A percentile compares a stretch with the other conserved stretches of the same genome.
Evolutionary conservation across 1,140 invertebrate genomes (phyloP).

Genomic region (Drosophila nigromelanica): DNA sequence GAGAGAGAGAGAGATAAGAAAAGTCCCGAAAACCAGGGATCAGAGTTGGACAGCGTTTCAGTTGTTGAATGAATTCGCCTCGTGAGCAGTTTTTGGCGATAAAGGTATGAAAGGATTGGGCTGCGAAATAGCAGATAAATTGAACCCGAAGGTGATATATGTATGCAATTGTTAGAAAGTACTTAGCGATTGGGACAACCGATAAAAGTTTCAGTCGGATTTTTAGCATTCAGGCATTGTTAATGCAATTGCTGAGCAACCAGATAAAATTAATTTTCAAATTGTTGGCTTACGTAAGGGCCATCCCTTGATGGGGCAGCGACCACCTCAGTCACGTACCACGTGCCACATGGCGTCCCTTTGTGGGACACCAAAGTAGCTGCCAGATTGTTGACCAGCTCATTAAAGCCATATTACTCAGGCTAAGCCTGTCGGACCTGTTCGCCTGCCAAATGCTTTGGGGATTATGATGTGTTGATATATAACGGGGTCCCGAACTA

Average conservation of each 20-base stretch:
- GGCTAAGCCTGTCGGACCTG: slow-evolving; percentile 8
- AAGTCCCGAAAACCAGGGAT: slow-evolving; percentile 25
- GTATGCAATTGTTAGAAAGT: slow-evolving; percentile 11
- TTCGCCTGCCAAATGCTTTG: slow-evolving; percentile 15
- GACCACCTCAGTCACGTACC: background rate
- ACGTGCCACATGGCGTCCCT: background rate
- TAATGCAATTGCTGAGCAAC: background rate
- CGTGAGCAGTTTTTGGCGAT: slow-evolving; percentile 46
- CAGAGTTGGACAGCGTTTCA: slow-evolving; percentile 41
- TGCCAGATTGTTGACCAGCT: slow-evolving; percentile 41
- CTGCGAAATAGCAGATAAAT: background rate
- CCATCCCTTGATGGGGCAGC: background rate
- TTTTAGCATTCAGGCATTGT: no score
- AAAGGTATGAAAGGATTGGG: slow-evolving; percentile 31
- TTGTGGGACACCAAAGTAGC: background rate
- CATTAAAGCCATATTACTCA: slow-evolving; percentile 71
- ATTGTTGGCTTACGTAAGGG: background rate
- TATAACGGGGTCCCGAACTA: slow-evolving; percentile 23
- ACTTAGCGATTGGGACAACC: slow-evolving; percentile 10
- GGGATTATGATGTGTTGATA: slow-evolving; percentile 78
- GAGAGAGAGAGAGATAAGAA: no score
- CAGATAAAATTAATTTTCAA: no score
- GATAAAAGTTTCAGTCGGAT: no score
- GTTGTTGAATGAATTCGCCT: slow-evolving; percentile 34
- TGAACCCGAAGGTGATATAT: slow-evolving; percentile 27